Evolutionary conservation across 2,797 vertebrate species (phyloP), one percentile per base, ranked within the genome.

Genomic region (Siniperca undulata): DNA sequence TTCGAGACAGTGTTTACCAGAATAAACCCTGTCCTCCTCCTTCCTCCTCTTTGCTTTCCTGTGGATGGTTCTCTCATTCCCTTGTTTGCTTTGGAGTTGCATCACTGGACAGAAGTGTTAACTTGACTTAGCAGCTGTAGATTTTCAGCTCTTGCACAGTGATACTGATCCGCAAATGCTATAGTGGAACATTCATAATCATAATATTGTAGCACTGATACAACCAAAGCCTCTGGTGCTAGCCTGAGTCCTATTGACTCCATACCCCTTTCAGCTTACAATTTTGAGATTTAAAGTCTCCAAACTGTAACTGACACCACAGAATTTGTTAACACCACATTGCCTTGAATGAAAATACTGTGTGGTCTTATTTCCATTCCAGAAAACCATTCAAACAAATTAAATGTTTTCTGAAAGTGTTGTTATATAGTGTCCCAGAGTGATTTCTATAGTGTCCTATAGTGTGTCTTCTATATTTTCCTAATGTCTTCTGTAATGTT

Each of bases 1-100:
- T 69, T 86, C 75, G 11, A 91, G 83, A 82, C 77, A 27, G 20
- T 81, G 79, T 90, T 90, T 88, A 88, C 89, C 86, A 88, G 88
- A 88, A 85, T 82, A 80, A 82, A 78, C 74, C 62, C 70, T 10
- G 34, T 61, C 69, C 70, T 86, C 69, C 70, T 86, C 72, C 61
- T 66, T 83, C 69, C 79, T 77, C 79, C n/a, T 85, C 67, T 46
- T 55, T 75, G 52, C 60, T 56, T 53, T 80, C 52, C 68, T 48
- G 19, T 77, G 42, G 52, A 70, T n/a, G 52, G 20, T 8, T 77
- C 73, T 52, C 38, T 69, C 42, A 16, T 53, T 71, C 40, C 38
- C 66, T 0, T 13, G 11, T 76, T 83, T 79, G 58, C 66, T 77
- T 53, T 65, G 66, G 22, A 53, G 73, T 70, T 64, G 16, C 65